Evolutionary conservation across 2,888 invertebrate species (phyloP).

Genomic region (Heteropelma amictum): DNA sequence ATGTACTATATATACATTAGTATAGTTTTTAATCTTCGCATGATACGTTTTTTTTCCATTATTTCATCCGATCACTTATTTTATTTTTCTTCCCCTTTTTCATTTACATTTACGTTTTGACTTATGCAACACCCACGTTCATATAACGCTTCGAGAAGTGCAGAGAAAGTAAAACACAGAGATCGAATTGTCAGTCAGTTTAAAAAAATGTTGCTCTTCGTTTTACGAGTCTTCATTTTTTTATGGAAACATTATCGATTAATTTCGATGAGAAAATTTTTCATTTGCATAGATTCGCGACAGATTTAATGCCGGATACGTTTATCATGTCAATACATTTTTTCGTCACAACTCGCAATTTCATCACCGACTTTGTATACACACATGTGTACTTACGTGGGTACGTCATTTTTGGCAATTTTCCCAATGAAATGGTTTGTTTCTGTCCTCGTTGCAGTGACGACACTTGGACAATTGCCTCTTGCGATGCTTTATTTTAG

Average conservation of each 20-base stretch:
- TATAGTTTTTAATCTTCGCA: conserved; percentile 33
- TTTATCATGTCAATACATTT: too few species aligned
- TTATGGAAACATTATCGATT: background rate
- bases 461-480: too few species aligned
- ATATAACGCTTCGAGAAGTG: background rate
- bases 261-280: conserved; percentile 12
- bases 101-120: background rate
- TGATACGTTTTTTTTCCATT: conserved; percentile 51
- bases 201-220: background rate
- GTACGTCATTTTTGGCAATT: too few species aligned
- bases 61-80: conserved; percentile 26
- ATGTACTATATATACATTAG: conserved; percentile 34
- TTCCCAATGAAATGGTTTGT: too few species aligned
- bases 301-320: too few species aligned
- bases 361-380: too few species aligned
- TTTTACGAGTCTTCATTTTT: background rate
- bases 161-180: conserved; percentile 12
- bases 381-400: too few species aligned
- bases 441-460: too few species aligned
- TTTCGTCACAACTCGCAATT: too few species aligned
- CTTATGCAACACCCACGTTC: background rate
- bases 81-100: conserved; percentile 10
- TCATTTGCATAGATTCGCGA: too few species aligned
- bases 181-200: conserved; percentile 16
- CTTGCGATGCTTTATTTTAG: too few species aligned